Conservation (phyloP, 2,113 vertebrate genomes). For the Plestiodon gilberti region DNA sequence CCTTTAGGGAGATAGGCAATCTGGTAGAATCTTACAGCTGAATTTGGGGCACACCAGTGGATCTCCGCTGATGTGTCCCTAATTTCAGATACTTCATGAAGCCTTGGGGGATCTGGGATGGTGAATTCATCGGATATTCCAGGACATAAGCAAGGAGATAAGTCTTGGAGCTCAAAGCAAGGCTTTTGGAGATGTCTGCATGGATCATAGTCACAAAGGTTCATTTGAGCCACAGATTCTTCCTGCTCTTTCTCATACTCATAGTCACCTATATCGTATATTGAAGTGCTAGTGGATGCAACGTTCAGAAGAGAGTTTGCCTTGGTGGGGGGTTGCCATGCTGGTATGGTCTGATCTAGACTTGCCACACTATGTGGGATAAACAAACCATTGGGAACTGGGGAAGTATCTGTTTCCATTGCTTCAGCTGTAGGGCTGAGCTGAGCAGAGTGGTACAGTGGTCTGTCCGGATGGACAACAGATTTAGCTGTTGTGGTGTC, state of each 20-base stretch:
- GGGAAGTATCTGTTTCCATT: neutral
- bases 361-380: rapidly evolving
- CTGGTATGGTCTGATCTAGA: neutral
- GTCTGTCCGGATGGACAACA: rapidly evolving
- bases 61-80: constrained; percentile 77
- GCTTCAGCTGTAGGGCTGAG: neutral
- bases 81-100: constrained; percentile 68
- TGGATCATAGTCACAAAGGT: constrained; percentile 75
- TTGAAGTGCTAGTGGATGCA: neutral
- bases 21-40: constrained; percentile 75
- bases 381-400: neutral
- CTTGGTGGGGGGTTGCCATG: neutral
- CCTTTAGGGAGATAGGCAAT: constrained; percentile 61
- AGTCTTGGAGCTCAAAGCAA: constrained; percentile 72
- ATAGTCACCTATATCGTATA: constrained; percentile 55
- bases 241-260: neutral
- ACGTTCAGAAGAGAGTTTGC: neutral
- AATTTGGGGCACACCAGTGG: constrained; percentile 82
- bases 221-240: rapidly evolving
- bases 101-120: constrained; percentile 70
- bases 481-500: rapidly evolving
- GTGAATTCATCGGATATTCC: constrained; percentile 65
- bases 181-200: constrained; percentile 81
- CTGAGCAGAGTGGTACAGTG: neutral
- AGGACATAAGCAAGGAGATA: constrained; percentile 72